Evolutionary conservation across 2,888 invertebrate genomes (phyloP), one percentile per base, ranked within the genome.

Genomic region (Tipula helvola): DNA sequence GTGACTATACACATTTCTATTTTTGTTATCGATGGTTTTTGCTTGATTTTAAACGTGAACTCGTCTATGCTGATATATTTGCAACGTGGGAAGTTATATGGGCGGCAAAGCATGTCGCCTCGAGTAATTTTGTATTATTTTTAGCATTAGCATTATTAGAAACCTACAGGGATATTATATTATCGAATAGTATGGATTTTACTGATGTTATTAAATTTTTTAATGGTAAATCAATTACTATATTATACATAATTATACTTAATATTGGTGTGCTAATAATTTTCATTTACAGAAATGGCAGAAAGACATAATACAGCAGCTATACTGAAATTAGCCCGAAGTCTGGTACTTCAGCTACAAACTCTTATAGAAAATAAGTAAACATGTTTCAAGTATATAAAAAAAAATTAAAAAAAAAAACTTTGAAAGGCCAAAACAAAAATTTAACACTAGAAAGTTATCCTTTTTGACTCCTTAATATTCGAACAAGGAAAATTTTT

Each of bases 201-300:
- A 98, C 98, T 0, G 98, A 99, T 91, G 97, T 98, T 90, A 99
- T 99, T 90, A 98, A 98, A 90, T 99, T 99, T 92, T 99, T 98
- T 90, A 99, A 98, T 92, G 98, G 98, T 98, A 90, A 92, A 92
- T 90, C 84, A 42, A 28, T 52, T 44, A 2, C 36, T 4, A 86
- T 41, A 47, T 28, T 4, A 39, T 7, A 39, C 5, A 39, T 39
- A 7, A n/a, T 3, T 39, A 39, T 36, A 83, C 36, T 36, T 83
- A 28, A 28, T 28, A 28, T 28, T 1, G 28, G 1, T 28, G 28
- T 28, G 28, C 28, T 28, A 28, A 28, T 28, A 28, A 2, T n/a
- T 86, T 87, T 87, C 87, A 88, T 87, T 93, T 93, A 87, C 93
- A 98, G 98, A 98, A 95, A 98, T 98, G 98, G 98, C 98, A 0